Evolutionary conservation across 1,140 invertebrate genomes (phyloP), one percentile per base, ranked within the genome.

Genomic region (Agrilus planipennis): DNA sequence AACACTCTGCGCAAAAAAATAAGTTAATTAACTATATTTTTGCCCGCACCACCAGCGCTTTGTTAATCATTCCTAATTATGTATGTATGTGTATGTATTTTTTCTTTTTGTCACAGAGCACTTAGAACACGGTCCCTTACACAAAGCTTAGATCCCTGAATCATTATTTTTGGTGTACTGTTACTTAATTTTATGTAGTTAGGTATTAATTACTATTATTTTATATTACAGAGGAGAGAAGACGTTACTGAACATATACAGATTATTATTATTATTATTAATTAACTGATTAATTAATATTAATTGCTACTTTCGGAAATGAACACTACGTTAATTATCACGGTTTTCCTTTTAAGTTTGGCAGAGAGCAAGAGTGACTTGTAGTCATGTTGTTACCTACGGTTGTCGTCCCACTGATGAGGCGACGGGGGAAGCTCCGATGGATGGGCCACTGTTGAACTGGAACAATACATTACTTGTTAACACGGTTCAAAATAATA

Each of bases 351-450:
- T 45, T 42, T 30, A 42, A 42, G 28, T 35, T 30, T 41, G 32
- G 23, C 17, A 41, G 18, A 46, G 28, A 34, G 9, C 22, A 30
- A 17, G 21, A 34, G 20, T 22, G 41, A 38, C 17, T 41, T 22
- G 20, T 40, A 42, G 35, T 27, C 42, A 46, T 28, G 44, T 11
- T 45, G 53, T 57, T 57, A 55, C 50, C 54, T 54, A 38, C 49
- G 48, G 11, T 32, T 35, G 25, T 39, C 37, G 74, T 96, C 89
- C 93, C 92, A 96, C 61, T 93, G 85, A 67, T 96, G 89, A 43
- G 92, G 92, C 54, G 90, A 95, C 17, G 92, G 92, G 53, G 92
- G 93, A 62, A 96, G 71, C 73, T 97, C 92, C 39, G 89, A 93
- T 32, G 90, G 88, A 70, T 96, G 91, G 44, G 93, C 93, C 61